phyloP scores from a whole-genome alignment of 2,113 vertebrate genomes.

The Caranx melampygus region DNA sequence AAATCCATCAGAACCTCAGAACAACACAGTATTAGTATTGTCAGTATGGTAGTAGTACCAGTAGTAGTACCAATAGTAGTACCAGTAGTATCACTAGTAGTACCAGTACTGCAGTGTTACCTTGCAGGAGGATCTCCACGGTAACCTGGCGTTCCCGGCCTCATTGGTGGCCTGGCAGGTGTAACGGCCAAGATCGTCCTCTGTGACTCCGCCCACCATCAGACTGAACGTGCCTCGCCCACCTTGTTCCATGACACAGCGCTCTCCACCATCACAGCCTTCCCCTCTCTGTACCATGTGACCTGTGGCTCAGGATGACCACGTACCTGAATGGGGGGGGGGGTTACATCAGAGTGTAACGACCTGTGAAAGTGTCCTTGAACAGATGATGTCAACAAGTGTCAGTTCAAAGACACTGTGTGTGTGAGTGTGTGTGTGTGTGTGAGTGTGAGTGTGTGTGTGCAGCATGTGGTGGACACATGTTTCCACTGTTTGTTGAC shows the following conservation, averaged over 20 bases:
- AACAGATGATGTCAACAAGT: not conserved
- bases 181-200: slow-evolving; percentile 88
- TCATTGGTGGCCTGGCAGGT: slow-evolving; percentile 91
- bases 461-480: slow-evolving; percentile 21
- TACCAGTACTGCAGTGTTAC: slow-evolving; percentile 67
- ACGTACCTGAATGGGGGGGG: slow-evolving; percentile 82
- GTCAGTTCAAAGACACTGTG: not conserved
- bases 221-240: slow-evolving; percentile 89
- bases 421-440: slow-evolving; percentile 3
- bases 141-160: slow-evolving; percentile 89
- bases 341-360: too few relatives aligned
- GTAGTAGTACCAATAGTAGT: too few relatives aligned
- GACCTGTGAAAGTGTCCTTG: too few relatives aligned
- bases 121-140: slow-evolving; percentile 91
- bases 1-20: too few relatives aligned
- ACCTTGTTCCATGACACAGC: slow-evolving; percentile 76
- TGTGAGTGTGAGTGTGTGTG: not conserved
- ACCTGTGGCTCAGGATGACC: slow-evolving; percentile 91
- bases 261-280: slow-evolving; percentile 83
- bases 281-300: slow-evolving; percentile 90
- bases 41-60: too few relatives aligned
- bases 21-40: too few relatives aligned
- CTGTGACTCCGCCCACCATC: slow-evolving; percentile 82
- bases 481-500: slow-evolving; percentile 26
- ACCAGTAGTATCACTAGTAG: not conserved